These are phyloP conservation scores for Miniopterus natalensis DNA, from an alignment of 2,113 vertebrate species.

Conservation along the genomic window DNA sequence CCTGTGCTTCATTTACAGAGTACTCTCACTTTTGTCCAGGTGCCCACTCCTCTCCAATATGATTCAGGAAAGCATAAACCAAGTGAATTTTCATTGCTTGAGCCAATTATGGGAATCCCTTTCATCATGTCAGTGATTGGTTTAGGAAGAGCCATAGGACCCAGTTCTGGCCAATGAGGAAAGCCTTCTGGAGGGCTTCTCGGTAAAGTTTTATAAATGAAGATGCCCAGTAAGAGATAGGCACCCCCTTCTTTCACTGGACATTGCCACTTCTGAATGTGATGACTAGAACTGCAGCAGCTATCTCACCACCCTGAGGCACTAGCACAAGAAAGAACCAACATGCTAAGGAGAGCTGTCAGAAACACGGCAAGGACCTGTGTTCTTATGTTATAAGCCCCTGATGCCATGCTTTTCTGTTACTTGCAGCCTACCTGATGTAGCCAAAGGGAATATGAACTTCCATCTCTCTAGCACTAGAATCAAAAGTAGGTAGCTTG, in stretches of 20 bases:
- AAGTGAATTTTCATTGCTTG: not conserved
- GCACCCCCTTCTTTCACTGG: not conserved
- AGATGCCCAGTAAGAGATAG: not conserved
- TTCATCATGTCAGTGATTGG: not conserved
- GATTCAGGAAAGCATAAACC: not conserved
- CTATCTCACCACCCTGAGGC: not conserved
- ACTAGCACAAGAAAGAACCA: accelerated
- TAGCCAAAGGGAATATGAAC: not conserved
- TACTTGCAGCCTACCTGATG: not conserved
- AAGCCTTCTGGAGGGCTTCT: not conserved
- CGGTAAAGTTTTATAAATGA: not conserved
- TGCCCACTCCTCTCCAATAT: not conserved
- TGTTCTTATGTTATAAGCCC: not conserved
- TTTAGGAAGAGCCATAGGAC: not conserved
- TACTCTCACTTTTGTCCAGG: not conserved
- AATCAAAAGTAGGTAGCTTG: not conserved
- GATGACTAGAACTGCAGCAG: not conserved
- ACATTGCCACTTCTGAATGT: not conserved
- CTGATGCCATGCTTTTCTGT: not conserved
- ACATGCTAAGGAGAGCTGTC: not conserved
- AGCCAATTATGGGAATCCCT: not conserved
- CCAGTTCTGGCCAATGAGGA: not conserved
- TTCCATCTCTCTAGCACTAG: not conserved
- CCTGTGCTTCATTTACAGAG: not conserved
- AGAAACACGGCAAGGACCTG: not conserved